Evolutionary conservation across 2,888 invertebrate genomes (phyloP).

Genomic region (Diarsia dahlii): DNA sequence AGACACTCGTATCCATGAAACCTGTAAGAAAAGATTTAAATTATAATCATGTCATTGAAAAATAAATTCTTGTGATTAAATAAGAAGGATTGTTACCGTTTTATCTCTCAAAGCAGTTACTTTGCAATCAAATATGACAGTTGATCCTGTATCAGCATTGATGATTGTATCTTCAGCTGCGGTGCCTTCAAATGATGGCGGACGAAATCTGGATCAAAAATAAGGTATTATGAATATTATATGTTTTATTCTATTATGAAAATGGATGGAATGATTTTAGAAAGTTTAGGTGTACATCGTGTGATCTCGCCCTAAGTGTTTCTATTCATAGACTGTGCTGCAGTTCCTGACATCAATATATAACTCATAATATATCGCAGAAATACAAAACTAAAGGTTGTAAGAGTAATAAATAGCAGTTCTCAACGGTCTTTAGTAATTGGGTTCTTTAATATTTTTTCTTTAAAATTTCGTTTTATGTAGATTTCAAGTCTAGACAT

Average conservation of each 20-base stretch:
- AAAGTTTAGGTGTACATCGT: no score
- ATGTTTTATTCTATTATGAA: no score
- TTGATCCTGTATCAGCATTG: conserved; percentile 88
- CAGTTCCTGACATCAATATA: conserved; percentile 1
- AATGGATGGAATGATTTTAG: no score
- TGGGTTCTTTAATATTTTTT: not conserved
- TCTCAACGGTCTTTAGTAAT: not conserved
- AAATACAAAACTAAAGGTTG: not conserved
- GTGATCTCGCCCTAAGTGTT: no score
- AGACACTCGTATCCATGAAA: conserved; percentile 93
- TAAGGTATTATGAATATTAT: not conserved
- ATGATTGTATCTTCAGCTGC: conserved; percentile 79
- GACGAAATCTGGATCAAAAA: conserved; percentile 80
- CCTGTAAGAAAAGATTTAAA: conserved; percentile 85
- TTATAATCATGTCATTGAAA: not conserved
- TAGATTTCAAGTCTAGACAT: conserved; percentile 29
- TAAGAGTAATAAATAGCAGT: not conserved
- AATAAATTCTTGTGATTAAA: not conserved
- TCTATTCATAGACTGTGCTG: not conserved
- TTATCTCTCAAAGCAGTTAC: conserved; percentile 88
- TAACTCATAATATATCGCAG: no score
- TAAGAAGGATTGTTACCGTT: conserved; percentile 76
- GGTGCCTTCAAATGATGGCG: conserved; percentile 86
- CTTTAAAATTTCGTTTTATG: not conserved
- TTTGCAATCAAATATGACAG: conserved; percentile 88